These are phyloP conservation scores for Lerista edwardsae DNA, from an alignment of 2,797 vertebrate genomes.

Conservation along the genomic window DNA sequence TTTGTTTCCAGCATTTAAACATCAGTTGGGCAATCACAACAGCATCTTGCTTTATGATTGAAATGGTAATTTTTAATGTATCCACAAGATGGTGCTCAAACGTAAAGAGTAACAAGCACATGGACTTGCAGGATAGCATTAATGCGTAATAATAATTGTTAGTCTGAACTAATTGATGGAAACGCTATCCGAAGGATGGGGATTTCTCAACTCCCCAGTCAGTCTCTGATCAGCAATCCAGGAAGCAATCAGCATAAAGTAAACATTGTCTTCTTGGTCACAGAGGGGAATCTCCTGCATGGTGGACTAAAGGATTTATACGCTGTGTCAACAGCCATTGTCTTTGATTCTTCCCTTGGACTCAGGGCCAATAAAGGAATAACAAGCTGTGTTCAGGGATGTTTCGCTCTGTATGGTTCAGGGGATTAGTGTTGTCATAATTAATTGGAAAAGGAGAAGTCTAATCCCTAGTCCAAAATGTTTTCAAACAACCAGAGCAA, in stretches of 20 bases:
- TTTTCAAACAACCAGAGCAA: conserved; percentile 40
- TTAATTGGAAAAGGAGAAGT: conserved; percentile 48
- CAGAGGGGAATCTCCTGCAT: conserved; percentile 22
- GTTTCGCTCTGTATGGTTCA: conserved; percentile 9
- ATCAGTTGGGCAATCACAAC: no score
- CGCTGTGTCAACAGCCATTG: neutral
- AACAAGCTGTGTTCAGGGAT: neutral
- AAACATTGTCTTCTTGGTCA: conserved; percentile 35
- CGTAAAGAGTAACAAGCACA: conserved; percentile 39
- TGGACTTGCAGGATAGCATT: fast-evolving
- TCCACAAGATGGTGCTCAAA: conserved; percentile 69
- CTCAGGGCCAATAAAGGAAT: neutral
- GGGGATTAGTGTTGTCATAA: conserved; percentile 45
- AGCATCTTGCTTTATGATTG: neutral
- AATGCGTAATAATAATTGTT: neutral
- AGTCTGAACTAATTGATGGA: conserved; percentile 13
- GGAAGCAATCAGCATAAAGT: conserved; percentile 31
- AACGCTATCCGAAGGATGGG: neutral
- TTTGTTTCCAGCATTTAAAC: neutral
- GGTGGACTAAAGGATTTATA: conserved; percentile 33
- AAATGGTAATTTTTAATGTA: conserved; percentile 15
- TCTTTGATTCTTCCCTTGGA: conserved; percentile 42
- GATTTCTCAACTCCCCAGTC: conserved; percentile 38
- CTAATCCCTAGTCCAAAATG: conserved; percentile 14
- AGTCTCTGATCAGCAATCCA: conserved; percentile 9